These are phyloP conservation scores for Strigops habroptila DNA, from an alignment of 2,113 vertebrate species.

Conservation along the genomic window DNA sequence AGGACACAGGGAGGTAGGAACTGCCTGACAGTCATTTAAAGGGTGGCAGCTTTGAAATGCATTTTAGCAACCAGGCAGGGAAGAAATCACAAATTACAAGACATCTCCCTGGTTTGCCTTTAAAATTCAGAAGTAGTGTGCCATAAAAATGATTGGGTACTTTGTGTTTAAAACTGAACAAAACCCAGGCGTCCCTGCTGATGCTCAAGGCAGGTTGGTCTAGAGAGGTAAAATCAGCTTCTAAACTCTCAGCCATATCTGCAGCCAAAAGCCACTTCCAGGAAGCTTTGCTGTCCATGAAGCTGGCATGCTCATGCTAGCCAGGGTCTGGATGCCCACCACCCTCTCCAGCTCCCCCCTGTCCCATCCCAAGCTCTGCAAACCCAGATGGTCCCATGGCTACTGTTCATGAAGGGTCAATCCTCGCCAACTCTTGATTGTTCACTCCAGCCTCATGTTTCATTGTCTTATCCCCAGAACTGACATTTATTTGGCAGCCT, in stretches of 20 bases:
- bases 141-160: background rate
- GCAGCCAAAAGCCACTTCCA: background rate
- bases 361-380: background rate
- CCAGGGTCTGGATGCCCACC: background rate
- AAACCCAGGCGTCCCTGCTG: background rate
- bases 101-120: background rate
- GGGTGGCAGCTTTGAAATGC: background rate
- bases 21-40: background rate
- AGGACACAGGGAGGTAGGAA: background rate
- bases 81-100: background rate
- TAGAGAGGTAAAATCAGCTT: background rate
- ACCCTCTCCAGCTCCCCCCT: background rate
- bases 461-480: background rate
- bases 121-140: background rate
- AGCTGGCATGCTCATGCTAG: rapidly evolving
- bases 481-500: background rate
- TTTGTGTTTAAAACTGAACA: background rate
- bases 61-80: background rate
- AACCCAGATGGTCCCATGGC: rapidly evolving
- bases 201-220: background rate
- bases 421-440: background rate
- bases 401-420: background rate
- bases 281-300: background rate
- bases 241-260: background rate
- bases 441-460: background rate